These are phyloP conservation scores for Acleris holmiana DNA, from an alignment of 2,888 invertebrate genomes.

Conservation along the genomic window DNA sequence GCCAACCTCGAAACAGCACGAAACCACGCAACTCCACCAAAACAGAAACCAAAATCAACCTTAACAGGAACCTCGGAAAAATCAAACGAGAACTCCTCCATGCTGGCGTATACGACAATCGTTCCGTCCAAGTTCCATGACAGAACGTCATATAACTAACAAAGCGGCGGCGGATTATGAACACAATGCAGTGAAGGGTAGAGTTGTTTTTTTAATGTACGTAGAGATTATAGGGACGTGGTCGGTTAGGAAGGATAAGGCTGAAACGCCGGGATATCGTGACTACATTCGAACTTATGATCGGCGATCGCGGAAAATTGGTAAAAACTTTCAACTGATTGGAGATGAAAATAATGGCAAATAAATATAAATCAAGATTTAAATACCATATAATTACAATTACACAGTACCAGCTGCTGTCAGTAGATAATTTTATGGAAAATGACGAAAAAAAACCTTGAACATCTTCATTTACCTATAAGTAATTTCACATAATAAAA, in stretches of 20 bases:
- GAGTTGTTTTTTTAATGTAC: constrained; percentile 61
- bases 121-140: constrained; percentile 53
- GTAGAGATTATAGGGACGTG: constrained; percentile 53
- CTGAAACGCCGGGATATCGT: constrained; percentile 73
- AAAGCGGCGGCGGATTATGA: constrained; percentile 63
- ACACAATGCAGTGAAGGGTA: constrained; percentile 56
- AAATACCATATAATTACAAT: neutral
- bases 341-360: constrained; percentile 1
- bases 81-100: constrained; percentile 43
- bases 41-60: constrained; percentile 51
- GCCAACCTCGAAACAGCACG: constrained; percentile 63
- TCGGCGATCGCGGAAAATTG: constrained; percentile 75
- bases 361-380: neutral
- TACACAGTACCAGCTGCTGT: too few species aligned
- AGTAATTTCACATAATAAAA: neutral
- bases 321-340: constrained; percentile 49
- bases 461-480: neutral
- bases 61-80: constrained; percentile 49
- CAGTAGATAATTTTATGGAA: too few species aligned
- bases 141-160: constrained; percentile 77
- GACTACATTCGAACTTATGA: constrained; percentile 77
- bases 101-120: constrained; percentile 60
- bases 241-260: constrained; percentile 75
- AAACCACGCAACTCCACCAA: constrained; percentile 56
- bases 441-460: too few species aligned